Conservation (phyloP, 2,797 vertebrate species). For the Microctenopoma steveboyesi region DNA sequence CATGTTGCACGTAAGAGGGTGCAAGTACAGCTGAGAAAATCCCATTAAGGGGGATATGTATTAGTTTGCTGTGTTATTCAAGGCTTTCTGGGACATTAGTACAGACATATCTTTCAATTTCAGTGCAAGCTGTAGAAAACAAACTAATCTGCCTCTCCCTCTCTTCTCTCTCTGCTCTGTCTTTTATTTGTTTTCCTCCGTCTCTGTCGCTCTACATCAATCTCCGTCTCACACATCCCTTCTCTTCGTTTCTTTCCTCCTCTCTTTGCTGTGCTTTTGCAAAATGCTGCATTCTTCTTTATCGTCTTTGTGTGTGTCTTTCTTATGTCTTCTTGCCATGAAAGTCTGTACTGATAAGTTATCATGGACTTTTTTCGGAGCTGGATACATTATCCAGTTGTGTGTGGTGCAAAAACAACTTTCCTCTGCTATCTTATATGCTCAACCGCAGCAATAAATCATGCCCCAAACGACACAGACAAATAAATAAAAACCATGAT, state of each 20-base stretch:
- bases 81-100: constrained; percentile 74
- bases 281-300: constrained; percentile 31
- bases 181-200: constrained; percentile 48
- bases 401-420: constrained; percentile 3
- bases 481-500: constrained; percentile 7
- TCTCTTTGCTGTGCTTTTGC: constrained; percentile 8
- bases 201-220: constrained; percentile 60
- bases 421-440: not conserved
- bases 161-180: constrained; percentile 27
- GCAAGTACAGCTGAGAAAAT: constrained; percentile 66
- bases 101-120: constrained; percentile 73
- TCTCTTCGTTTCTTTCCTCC: constrained; percentile 28
- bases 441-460: constrained; percentile 4
- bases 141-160: constrained; percentile 70
- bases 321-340: not conserved
- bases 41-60: constrained; percentile 75
- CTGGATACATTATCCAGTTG: constrained; percentile 11
- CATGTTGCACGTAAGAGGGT: constrained; percentile 14
- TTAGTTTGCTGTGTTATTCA: constrained; percentile 73
- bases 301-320: constrained; percentile 18
- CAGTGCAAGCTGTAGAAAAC: constrained; percentile 64
- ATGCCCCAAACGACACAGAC: constrained; percentile 19
- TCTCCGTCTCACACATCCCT: constrained; percentile 40
- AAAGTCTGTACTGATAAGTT: constrained; percentile 20
- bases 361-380: not conserved